Evolutionary conservation across 1,140 invertebrate species (phyloP), one percentile per base, ranked within the genome.

Genomic region (Brachionus angularis): DNA sequence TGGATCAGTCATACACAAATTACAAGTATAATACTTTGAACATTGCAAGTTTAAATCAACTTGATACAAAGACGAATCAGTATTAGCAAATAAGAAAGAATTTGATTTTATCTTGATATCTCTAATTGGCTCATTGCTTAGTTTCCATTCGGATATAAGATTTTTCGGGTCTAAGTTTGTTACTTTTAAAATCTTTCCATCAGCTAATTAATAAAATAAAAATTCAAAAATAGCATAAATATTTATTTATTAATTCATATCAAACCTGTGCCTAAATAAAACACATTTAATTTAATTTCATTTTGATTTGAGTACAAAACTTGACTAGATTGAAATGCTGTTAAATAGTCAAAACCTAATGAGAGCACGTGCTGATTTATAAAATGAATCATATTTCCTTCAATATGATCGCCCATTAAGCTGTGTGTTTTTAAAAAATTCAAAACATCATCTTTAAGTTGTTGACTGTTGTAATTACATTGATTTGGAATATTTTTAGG

Each of bases 391-490:
- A 67, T 67, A 14, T 44, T 14, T 4, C 62, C 62, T 42, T 47
- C 42, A 47, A 67, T 50, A 18, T 47, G 42, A 18, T 67, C 62
- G 7, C 62, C 62, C 25, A 67, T 67, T 33, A 67, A 33, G 10
- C 10, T 25, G 27, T 67, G 62, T 21, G 62, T 67, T 16, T 49
- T 67, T 18, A 67, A 18, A 67, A 67, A 67, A 47, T 50, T 67
- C 5, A 50, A 34, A 18, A 47, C 47, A 33, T 46, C 42, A 18
- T 67, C 62, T 18, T 67, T 50, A 0, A 67, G 31, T 23, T 18
- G n/a, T 47, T 47, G 21, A 25, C 62, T 67, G 14, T 49, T 67
- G 42, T 67, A 67, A 25, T 47, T 67, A 27, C 62, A 67, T 33
- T 67, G 42, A 33, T 34, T 47, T 1, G 62, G 62, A 0, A 67